Evolutionary conservation across 2,888 invertebrate species (phyloP).

Genomic region (Xylocampa areola): DNA sequence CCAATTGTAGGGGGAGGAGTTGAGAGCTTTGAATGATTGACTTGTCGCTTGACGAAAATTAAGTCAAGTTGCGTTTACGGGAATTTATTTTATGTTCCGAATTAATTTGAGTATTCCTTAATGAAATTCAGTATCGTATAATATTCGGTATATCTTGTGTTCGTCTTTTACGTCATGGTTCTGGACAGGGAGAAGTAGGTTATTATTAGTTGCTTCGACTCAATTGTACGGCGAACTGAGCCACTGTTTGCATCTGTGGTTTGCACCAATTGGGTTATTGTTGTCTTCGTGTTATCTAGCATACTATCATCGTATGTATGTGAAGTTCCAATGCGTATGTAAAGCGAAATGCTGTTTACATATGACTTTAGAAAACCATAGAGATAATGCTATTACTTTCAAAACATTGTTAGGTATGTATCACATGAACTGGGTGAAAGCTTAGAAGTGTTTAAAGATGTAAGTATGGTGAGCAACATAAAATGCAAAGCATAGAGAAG

Average conservation of each 20-base stretch:
- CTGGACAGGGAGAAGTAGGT: too few species aligned
- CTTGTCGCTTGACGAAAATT: slow-evolving; percentile 19
- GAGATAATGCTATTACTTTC: slow-evolving; percentile 5
- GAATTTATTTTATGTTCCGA: background rate
- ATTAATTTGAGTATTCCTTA: background rate
- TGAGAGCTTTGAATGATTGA: slow-evolving; percentile 20
- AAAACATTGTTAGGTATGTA: slow-evolving; percentile 1
- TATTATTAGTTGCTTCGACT: too few species aligned
- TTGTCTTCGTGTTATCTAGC: too few species aligned
- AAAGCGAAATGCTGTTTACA: background rate
- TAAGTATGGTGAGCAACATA: background rate
- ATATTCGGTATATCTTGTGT: background rate
- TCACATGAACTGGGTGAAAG: background rate
- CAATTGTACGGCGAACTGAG: too few species aligned
- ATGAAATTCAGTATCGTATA: background rate
- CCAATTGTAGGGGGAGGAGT: slow-evolving; percentile 14
- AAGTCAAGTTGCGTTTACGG: background rate
- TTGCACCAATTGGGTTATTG: too few species aligned
- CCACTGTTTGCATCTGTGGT: too few species aligned
- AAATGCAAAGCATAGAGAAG: slow-evolving; percentile 6
- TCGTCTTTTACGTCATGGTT: too few species aligned
- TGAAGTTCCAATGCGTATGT: too few species aligned
- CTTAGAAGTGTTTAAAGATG: background rate
- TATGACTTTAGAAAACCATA: slow-evolving; percentile 25
- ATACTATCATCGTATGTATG: too few species aligned